Evolutionary conservation across 2,113 vertebrate genomes (phyloP), one percentile per base, ranked within the genome.

Genomic region (Coryphaenoides rupestris): DNA sequence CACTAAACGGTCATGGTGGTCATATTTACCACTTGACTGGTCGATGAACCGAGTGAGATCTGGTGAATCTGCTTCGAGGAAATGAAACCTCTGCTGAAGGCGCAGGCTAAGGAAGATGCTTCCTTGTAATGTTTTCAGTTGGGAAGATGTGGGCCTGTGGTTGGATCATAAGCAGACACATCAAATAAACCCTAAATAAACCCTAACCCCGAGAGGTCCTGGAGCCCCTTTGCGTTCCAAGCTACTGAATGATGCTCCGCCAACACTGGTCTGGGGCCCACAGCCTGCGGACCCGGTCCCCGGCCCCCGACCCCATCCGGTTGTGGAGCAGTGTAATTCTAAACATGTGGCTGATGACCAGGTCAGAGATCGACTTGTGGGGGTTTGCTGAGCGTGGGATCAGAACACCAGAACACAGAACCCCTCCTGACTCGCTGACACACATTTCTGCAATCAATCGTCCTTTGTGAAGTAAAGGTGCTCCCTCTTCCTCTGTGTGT

Each of bases 331-430:
- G 65, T 71, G 76, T 67, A 80, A 84, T 69, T 75, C 74, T 72
- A 84, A 80, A 82, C 77, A 84, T 78, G 81, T 84, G 78, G 71
- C 62, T 84, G 73, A 85, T 79, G 79, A 75, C 63, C 63, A 76
- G 85, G 82, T 87, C 84, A 86, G 69, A 81, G 84, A 79, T 87
- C 87, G 67, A 23, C 66, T 75, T 78, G 62, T 56, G 62, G 46
- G 23, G 23, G 40, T 7, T 21, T n/a, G 33, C 24, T 12, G 10
- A 3, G 56, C 28, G 45, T 63, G 19, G 19, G 75, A n/a, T n/a
- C n/a, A n/a, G 63, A 71, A 70, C 78, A 81, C 79, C 73, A 76
- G 72, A 74, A 61, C 70, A 65, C 63, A 64, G 77, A 65, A 55
- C 75, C 75, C 69, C 78, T 79, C 78, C 55, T 50, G 66, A 46